Evolutionary conservation across 2,888 invertebrate genomes (phyloP).

Genomic region (Dryomyza anilis): DNA sequence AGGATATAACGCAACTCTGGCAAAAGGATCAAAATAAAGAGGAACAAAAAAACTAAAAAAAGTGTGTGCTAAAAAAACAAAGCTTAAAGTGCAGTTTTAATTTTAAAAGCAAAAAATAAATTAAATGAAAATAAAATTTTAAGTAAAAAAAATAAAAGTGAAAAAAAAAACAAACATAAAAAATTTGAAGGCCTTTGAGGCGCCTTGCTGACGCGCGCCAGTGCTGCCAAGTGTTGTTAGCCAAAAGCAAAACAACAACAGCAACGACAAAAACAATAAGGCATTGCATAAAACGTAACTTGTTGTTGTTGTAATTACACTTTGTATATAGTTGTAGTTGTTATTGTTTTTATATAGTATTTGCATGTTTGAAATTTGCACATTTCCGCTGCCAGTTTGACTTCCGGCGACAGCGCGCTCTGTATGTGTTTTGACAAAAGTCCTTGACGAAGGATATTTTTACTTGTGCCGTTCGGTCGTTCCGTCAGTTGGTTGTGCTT

Average conservation of each 20-base stretch:
- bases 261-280: not conserved
- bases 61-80: not conserved
- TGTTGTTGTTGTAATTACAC: not conserved
- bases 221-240: too few relatives aligned
- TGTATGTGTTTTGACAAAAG: constrained; percentile 18
- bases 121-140: not conserved
- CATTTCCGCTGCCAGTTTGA: not conserved
- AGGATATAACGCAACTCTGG: constrained; percentile 11
- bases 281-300: not conserved
- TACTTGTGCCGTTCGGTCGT: too few relatives aligned
- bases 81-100: not conserved
- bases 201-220: not conserved
- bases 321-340: not conserved
- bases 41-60: not conserved
- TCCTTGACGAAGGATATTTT: constrained; percentile 18
- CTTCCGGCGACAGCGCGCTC: not conserved
- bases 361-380: too few relatives aligned
- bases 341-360: not conserved
- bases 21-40: not conserved
- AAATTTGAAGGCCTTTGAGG: too few relatives aligned
- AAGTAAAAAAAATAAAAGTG: not conserved
- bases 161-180: not conserved
- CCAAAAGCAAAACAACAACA: not conserved
- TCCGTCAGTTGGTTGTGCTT: not conserved
- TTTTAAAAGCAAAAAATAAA: not conserved